These are phyloP conservation scores for Hylaea fasciaria DNA, from an alignment of 2,888 invertebrate genomes.

Conservation along the genomic window DNA sequence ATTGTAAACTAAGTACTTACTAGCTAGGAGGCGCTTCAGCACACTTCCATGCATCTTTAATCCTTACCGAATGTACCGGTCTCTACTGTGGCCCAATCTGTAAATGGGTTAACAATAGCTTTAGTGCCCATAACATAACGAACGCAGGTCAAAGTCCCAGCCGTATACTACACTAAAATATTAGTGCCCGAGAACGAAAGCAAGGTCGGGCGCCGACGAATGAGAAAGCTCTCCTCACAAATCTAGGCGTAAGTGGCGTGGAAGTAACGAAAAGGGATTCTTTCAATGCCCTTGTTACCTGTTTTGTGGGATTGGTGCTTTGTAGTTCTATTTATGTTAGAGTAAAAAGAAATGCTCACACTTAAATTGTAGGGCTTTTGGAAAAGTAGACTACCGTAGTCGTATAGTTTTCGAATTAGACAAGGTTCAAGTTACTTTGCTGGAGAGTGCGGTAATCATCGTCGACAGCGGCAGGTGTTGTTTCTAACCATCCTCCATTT, in stretches of 20 bases:
- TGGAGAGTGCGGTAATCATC: too few relatives aligned
- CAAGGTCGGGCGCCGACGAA: conserved; percentile 5
- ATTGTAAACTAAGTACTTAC: too few relatives aligned
- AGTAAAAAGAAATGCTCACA: too few relatives aligned
- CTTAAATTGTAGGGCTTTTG: too few relatives aligned
- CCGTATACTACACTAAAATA: conserved; percentile 8
- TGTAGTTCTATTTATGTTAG: conserved; percentile 5
- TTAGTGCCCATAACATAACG: conserved; percentile 8
- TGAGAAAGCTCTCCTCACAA: conserved; percentile 12
- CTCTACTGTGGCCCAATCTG: neutral
- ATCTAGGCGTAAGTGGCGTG: conserved; percentile 23
- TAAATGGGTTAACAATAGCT: conserved; percentile 4
- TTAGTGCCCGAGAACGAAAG: conserved; percentile 2
- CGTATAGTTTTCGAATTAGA: too few relatives aligned
- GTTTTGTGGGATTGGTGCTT: conserved; percentile 14
- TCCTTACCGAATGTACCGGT: too few relatives aligned
- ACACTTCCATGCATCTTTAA: too few relatives aligned
- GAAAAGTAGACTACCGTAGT: too few relatives aligned
- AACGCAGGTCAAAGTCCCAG: conserved; percentile 1
- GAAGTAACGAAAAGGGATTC: conserved; percentile 16
- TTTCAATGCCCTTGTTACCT: conserved; percentile 18
- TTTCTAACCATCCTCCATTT: too few relatives aligned
- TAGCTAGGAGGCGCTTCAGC: too few relatives aligned
- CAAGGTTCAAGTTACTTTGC: too few relatives aligned
- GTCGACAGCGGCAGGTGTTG: too few relatives aligned